Evolutionary conservation across 2,888 invertebrate species (phyloP).

Genomic region (Sminthurides aquaticus): DNA sequence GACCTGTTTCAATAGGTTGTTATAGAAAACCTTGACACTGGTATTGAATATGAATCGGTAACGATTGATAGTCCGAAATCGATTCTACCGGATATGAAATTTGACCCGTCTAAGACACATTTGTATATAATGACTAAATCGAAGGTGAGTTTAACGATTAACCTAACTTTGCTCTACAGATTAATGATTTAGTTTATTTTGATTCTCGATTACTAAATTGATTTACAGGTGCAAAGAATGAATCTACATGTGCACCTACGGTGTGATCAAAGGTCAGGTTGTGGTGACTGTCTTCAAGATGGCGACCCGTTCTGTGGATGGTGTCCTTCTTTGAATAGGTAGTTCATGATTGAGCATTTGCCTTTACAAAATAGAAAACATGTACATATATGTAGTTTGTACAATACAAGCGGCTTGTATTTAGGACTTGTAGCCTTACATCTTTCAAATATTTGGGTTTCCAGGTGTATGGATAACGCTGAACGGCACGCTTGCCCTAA

Average conservation of each 20-base stretch:
- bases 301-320: conserved; percentile 19
- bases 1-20: too few relatives aligned
- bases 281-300: conserved; percentile 8
- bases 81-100: conserved; percentile 8
- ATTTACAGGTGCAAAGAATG: background rate
- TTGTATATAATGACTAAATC: conserved; percentile 9
- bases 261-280: background rate
- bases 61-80: background rate
- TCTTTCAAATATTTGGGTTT: too few relatives aligned
- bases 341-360: too few relatives aligned
- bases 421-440: too few relatives aligned
- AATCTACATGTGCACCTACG: conserved; percentile 5
- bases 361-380: too few relatives aligned
- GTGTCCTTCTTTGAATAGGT: conserved; percentile 10
- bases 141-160: too few relatives aligned
- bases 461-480: background rate
- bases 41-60: conserved; percentile 6
- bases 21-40: conserved; percentile 4
- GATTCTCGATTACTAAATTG: too few relatives aligned
- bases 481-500: background rate
- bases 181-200: too few relatives aligned
- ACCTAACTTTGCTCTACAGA: background rate
- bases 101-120: conserved; percentile 13
- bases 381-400: too few relatives aligned
- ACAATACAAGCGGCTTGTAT: too few relatives aligned